Evolutionary conservation across 2,888 invertebrate species (phyloP).

Genomic region (Petrolisthes cinctipes): DNA sequence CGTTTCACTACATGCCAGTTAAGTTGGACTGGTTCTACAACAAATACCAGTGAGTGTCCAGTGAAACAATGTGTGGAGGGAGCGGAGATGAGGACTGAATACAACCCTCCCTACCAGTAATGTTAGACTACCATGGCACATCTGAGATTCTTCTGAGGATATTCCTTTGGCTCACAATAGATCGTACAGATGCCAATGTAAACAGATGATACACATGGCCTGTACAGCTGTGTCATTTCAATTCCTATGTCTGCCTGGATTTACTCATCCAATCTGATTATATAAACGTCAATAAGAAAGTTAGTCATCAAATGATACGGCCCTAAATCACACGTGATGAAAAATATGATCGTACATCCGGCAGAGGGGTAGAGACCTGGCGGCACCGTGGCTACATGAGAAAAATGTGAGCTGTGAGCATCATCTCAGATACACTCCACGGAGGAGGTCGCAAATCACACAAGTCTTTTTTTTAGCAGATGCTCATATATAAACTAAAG

Average conservation of each 20-base stretch:
- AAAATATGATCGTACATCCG: slow-evolving; percentile 21
- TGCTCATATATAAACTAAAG: background rate
- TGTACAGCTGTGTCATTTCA: background rate
- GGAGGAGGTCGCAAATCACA: slow-evolving; percentile 19
- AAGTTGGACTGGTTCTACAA: background rate
- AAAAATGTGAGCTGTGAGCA: slow-evolving; percentile 22
- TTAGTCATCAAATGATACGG: too few species aligned
- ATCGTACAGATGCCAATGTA: slow-evolving; percentile 55
- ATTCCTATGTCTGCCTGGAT: background rate
- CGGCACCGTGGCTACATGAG: slow-evolving; percentile 42
- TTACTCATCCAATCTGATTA: too few species aligned
- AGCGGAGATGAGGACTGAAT: background rate
- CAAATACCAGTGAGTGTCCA: background rate
- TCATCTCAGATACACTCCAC: slow-evolving; percentile 8
- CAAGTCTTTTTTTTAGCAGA: background rate
- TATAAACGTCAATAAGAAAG: background rate
- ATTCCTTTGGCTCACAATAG: slow-evolving; percentile 33
- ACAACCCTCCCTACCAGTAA: background rate
- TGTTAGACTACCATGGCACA: slow-evolving; percentile 16
- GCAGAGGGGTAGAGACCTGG: slow-evolving; percentile 22
- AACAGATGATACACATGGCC: slow-evolving; percentile 23
- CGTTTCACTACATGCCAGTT: background rate
- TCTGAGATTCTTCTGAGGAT: slow-evolving; percentile 4
- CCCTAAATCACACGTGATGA: background rate
- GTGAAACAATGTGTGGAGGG: background rate